Conservation (phyloP, 2,113 vertebrate genomes). For the Campylorhamphus procurvoides region DNA sequence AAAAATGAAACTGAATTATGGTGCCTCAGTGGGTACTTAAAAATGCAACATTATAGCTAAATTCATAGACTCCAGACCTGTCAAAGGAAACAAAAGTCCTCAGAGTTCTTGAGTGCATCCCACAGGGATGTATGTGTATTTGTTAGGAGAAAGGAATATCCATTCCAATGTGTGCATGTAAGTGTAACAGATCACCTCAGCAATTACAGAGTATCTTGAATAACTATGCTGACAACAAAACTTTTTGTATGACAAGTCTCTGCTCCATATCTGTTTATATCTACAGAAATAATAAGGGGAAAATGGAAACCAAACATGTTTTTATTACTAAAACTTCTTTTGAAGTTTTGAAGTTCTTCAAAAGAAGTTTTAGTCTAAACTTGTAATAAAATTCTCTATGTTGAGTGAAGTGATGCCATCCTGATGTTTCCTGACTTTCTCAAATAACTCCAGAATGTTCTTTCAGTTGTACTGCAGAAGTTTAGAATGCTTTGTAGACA, state of each 20-base stretch:
- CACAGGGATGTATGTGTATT: neutral
- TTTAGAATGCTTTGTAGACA: neutral
- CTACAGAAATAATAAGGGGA: neutral
- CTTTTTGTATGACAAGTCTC: neutral
- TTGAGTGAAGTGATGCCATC: neutral
- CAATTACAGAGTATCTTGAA: neutral
- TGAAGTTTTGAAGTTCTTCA: neutral
- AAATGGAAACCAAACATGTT: neutral
- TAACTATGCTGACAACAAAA: neutral
- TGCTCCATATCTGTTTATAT: neutral
- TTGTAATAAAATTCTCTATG: neutral
- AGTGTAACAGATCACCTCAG: neutral
- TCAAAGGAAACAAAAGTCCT: neutral
- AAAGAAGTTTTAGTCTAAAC: neutral
- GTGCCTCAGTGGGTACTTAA: neutral
- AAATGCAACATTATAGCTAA: neutral
- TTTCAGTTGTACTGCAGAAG: neutral
- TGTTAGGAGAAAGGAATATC: neutral
- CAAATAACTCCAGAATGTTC: neutral
- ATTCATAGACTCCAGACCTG: neutral
- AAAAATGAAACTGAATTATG: neutral
- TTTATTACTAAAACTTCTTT: neutral
- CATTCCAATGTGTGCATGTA: neutral
- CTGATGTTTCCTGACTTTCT: neutral
- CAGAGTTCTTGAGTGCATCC: neutral